Conservation (phyloP, 2,888 invertebrate genomes). For the Litoditis marina region DNA sequence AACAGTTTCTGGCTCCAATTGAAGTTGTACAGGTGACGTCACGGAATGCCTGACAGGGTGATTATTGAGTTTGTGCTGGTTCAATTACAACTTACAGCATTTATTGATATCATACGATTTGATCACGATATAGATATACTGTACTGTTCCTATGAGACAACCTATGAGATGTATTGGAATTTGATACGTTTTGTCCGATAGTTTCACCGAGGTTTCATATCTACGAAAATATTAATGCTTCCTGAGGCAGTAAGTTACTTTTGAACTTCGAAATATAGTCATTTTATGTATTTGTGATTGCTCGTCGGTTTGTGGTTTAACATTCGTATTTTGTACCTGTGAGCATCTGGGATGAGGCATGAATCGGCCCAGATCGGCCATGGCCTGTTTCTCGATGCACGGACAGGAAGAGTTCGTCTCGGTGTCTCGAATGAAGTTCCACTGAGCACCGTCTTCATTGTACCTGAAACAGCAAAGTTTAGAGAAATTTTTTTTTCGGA, state of each 20-base stretch:
- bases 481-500: neutral
- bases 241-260: too few species aligned
- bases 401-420: constrained; percentile 67
- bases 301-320: too few species aligned
- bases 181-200: too few species aligned
- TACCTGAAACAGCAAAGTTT: constrained; percentile 22
- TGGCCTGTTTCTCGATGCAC: constrained; percentile 83
- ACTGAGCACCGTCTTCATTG: constrained; percentile 55
- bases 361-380: constrained; percentile 85
- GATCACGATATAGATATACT: too few species aligned
- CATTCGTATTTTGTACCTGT: constrained; percentile 29
- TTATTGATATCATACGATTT: neutral
- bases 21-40: constrained; percentile 75
- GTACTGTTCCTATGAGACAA: too few species aligned
- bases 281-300: too few species aligned
- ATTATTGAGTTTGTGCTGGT: too few species aligned
- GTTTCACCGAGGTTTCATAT: too few species aligned
- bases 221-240: too few species aligned
- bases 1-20: constrained; percentile 82
- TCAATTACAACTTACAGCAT: too few species aligned
- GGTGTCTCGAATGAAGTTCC: constrained; percentile 59
- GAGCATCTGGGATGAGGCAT: constrained; percentile 69
- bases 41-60: constrained; percentile 48
- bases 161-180: too few species aligned
- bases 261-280: too few species aligned